Evolutionary conservation across 1,140 invertebrate genomes (phyloP).

Genomic region (Rhyacophila brunnea): DNA sequence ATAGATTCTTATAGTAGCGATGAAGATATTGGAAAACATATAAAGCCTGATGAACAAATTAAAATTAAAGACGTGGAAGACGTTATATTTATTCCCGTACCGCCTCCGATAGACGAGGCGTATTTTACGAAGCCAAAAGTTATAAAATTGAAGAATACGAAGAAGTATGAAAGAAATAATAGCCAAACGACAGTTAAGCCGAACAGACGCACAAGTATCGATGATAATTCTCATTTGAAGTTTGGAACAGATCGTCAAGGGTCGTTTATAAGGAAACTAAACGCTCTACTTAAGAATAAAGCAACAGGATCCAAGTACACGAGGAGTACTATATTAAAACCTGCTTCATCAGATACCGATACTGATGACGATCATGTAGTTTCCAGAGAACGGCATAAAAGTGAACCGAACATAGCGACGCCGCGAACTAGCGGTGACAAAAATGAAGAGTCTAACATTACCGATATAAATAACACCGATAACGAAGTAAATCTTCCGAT

Average conservation of each 20-base stretch:
- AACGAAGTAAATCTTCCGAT: background rate
- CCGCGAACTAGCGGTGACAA: slow-evolving; percentile 7
- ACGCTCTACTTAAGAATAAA: slow-evolving; percentile 12
- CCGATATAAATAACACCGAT: background rate
- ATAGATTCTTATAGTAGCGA: too few species aligned
- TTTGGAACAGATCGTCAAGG: background rate
- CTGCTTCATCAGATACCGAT: slow-evolving; percentile 3
- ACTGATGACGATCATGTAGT: background rate
- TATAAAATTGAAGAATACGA: background rate
- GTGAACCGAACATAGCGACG: slow-evolving; percentile 11
- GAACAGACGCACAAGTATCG: background rate
- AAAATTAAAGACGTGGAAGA: slow-evolving; percentile 1
- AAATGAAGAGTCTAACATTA: background rate
- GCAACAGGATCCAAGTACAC: background rate
- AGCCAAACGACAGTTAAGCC: background rate
- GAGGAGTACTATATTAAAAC: slow-evolving; percentile 1
- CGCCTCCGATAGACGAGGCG: slow-evolving; percentile 24
- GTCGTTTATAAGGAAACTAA: slow-evolving; percentile 15
- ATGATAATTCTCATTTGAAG: background rate
- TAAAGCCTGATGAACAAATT: too few species aligned
- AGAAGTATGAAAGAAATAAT: background rate
- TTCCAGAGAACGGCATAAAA: slow-evolving; percentile 1
- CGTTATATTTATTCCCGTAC: slow-evolving; percentile 17
- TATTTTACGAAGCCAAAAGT: slow-evolving; percentile 9
- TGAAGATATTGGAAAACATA: too few species aligned